phyloP scores from a whole-genome alignment of 2,888 invertebrate species.

The Lochmaea capreae region DNA sequence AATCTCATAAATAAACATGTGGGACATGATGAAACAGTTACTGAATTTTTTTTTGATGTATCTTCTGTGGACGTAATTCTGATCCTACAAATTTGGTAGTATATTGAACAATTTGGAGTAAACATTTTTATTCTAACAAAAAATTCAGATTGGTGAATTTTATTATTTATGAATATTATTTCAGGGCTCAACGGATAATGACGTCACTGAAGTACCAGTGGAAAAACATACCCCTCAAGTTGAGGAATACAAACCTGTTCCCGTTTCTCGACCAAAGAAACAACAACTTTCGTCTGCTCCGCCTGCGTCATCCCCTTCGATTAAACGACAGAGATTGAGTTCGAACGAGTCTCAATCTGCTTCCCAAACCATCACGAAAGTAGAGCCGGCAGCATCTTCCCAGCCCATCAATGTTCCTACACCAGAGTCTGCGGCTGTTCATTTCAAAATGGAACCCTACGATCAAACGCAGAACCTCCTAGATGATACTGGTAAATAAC shows the following conservation, averaged over 20 bases:
- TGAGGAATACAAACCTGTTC: constrained; percentile 50
- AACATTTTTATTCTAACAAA: not conserved
- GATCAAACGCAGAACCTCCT: constrained; percentile 56
- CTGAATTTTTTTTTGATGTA: constrained; percentile 39
- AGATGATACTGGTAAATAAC: constrained; percentile 50
- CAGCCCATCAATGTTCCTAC: constrained; percentile 21
- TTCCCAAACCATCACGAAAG: constrained; percentile 33
- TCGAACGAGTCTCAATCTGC: constrained; percentile 38
- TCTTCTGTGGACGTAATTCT: constrained; percentile 41
- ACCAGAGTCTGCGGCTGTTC: constrained; percentile 49
- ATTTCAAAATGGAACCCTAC: constrained; percentile 64
- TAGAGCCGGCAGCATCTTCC: constrained; percentile 24
- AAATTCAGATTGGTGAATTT: too few relatives aligned
- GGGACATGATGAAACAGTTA: constrained; percentile 38
- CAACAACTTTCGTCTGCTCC: constrained; percentile 50
- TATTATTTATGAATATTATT: constrained; percentile 10
- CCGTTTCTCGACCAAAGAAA: constrained; percentile 44
- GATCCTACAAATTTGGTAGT: constrained; percentile 16
- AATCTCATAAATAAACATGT: not conserved
- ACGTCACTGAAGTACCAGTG: constrained; percentile 46
- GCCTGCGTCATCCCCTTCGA: constrained; percentile 46
- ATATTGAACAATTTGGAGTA: not conserved
- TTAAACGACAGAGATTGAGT: constrained; percentile 54
- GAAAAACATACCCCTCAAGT: constrained; percentile 47
- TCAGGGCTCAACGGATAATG: constrained; percentile 54